Conservation (phyloP, 2,113 vertebrate species). For the Scolopax mira region DNA sequence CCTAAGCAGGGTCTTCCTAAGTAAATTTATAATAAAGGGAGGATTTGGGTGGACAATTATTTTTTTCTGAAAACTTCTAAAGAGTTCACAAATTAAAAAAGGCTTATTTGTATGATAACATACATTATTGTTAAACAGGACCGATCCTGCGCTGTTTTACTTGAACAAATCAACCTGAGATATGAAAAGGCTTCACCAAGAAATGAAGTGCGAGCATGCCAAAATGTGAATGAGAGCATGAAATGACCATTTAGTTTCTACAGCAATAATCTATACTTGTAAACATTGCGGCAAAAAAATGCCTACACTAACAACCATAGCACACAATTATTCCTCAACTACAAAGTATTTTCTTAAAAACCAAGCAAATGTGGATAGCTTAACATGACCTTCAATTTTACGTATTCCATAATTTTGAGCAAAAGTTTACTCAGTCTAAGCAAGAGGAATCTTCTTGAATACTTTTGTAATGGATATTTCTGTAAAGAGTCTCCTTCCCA, state of each 20-base stretch:
- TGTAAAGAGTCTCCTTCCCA: background rate
- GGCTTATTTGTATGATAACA: background rate
- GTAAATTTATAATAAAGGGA: background rate
- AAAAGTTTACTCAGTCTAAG: background rate
- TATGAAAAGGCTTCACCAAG: background rate
- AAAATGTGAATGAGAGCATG: background rate
- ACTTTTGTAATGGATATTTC: background rate
- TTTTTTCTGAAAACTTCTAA: background rate
- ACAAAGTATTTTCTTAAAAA: background rate
- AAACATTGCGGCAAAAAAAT: background rate
- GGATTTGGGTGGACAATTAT: background rate
- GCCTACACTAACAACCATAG: background rate
- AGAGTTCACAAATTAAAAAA: background rate
- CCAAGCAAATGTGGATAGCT: background rate
- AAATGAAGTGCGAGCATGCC: background rate
- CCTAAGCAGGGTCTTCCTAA: background rate
- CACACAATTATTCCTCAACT: background rate
- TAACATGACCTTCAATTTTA: background rate
- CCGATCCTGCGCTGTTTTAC: background rate
- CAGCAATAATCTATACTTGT: slow-evolving; percentile 10
- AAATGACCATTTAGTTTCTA: slow-evolving; percentile 13
- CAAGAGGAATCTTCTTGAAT: background rate
- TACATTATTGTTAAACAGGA: background rate
- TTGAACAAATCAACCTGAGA: background rate
- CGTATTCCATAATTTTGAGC: background rate